phyloP scores from a whole-genome alignment of 1,140 invertebrate genomes.

The Orussus abietinus region DNA sequence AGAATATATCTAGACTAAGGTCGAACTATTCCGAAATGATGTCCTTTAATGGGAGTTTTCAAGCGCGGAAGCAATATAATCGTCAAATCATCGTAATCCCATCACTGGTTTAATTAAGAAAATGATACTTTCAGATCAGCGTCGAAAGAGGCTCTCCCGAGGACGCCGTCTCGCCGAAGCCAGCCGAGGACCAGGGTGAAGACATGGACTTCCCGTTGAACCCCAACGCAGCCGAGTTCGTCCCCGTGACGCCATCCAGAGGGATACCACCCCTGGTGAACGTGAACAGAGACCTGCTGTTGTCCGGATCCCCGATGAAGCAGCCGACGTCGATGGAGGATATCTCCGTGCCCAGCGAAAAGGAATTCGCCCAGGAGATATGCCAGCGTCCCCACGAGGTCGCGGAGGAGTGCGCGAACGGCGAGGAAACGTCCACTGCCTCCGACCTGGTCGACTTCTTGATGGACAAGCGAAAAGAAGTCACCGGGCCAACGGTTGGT shows the following conservation, averaged over 20 bases:
- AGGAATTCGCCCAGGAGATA: conserved; percentile 62
- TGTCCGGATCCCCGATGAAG: conserved; percentile 63
- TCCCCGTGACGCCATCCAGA: conserved; percentile 58
- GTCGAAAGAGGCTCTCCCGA: conserved; percentile 12
- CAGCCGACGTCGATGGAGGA: conserved; percentile 55
- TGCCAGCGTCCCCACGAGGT: conserved; percentile 58
- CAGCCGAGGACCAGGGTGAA: conserved; percentile 30
- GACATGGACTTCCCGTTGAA: conserved; percentile 69
- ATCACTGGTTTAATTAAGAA: no score
- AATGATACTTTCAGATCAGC: conserved; percentile 15
- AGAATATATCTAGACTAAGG: no score
- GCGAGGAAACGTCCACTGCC: conserved; percentile 33
- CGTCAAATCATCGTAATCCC: no score
- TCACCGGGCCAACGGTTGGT: conserved; percentile 16
- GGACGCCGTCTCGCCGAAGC: conserved; percentile 15
- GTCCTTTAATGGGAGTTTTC: no score
- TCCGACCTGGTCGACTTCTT: conserved; percentile 7
- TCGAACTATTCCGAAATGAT: no score
- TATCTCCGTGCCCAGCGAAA: conserved; percentile 59
- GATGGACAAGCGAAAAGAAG: conserved; percentile 8
- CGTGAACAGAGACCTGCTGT: conserved; percentile 51
- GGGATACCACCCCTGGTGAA: conserved; percentile 33
- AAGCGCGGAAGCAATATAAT: background rate
- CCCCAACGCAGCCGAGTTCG: conserved; percentile 69
- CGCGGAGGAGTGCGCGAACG: conserved; percentile 55